Base-by-base conservation (phyloP, 2,888 invertebrate species). In the Drosophila kuntzei region DNA sequence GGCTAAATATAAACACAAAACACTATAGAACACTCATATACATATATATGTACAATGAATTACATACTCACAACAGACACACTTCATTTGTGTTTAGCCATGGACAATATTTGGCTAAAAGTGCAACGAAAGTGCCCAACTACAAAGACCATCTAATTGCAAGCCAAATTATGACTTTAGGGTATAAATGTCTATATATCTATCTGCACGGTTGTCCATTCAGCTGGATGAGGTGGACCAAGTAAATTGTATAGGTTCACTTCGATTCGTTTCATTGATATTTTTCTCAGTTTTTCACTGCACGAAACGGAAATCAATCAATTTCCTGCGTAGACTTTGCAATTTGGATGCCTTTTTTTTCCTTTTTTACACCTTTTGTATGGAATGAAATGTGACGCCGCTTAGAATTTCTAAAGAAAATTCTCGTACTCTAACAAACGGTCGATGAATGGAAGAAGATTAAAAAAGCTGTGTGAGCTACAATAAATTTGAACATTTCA, bases 281-380 rank as follows among this genome's bases (percentile, higher is more conserved):
- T 54, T 65, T 51, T 62, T 69, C 25, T 29, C 37, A 47, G 37
- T 59, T 73, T 39, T 47, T 53, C 37, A 39, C 62, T 43, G 51
- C 66, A 53, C 59, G 41, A 25, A 51, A 34, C 79, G 83, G 83
- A 83, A 87, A 83, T 83, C 83, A 81, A 83, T 87, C 83, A 83
- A 87, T 87, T 83, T 83, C 83, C 83, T 84, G 85, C 72, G 68
- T 76, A 83, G 87, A 87, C 83, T 70, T 69, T 50, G 55, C 79
- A 67, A 70, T 75, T 75, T 70, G 41, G 50, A 41, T 58, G 39
- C 37, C 27, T 57, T 72, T 63, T 63, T 41, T 12, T 6, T n/a
- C 22, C 20, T 12, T 6, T n/a, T 14, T 20, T 25, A 37, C 62
- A 60, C 32, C 51, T 68, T 47, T 47, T 37, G 39, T 29, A 12